A percentile compares a stretch with the other conserved stretches of the same genome.
phyloP scores from a whole-genome alignment of 2,797 vertebrate species.

The Enteromius afrohamiltoni region DNA sequence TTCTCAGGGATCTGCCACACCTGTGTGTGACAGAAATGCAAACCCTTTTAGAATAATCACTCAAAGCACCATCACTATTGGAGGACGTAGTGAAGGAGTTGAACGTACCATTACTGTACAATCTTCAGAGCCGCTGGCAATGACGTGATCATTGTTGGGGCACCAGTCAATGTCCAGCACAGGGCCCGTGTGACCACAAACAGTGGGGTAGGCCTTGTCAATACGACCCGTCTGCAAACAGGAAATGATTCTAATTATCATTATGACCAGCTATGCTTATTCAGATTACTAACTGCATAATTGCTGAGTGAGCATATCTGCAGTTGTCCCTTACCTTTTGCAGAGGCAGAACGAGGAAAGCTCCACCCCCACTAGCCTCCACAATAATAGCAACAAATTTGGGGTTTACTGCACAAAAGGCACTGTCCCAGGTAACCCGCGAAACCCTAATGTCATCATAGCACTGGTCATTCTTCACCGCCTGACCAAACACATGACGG shows the following conservation, averaged over 20 bases:
- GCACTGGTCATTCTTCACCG: conserved; percentile 96
- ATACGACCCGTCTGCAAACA: conserved; percentile 88
- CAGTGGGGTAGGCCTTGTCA: conserved; percentile 95
- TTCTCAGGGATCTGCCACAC: conserved; percentile 99
- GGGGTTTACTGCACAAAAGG: conserved; percentile 96
- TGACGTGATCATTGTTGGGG: conserved; percentile 94
- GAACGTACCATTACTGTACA: conserved; percentile 91
- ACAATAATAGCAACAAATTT: conserved; percentile 97
- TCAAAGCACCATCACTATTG: neutral
- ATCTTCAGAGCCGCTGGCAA: conserved; percentile 96
- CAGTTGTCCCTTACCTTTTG: conserved; percentile 83
- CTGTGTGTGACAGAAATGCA: conserved; percentile 69
- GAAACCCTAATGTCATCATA: conserved; percentile 98
- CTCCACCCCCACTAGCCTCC: conserved; percentile 94
- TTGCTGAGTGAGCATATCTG: neutral
- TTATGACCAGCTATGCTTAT: neutral
- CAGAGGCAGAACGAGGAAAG: conserved; percentile 94
- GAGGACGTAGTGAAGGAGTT: neutral
- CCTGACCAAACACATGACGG: conserved; percentile 96
- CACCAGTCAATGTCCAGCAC: conserved; percentile 99
- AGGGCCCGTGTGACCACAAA: conserved; percentile 95
- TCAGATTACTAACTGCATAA: neutral
- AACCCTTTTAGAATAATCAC: neutral
- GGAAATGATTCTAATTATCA: neutral
- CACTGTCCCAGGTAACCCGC: conserved; percentile 96